These are phyloP conservation scores for Sciaenops ocellatus DNA, from an alignment of 2,797 vertebrate genomes.

Conservation along the genomic window DNA sequence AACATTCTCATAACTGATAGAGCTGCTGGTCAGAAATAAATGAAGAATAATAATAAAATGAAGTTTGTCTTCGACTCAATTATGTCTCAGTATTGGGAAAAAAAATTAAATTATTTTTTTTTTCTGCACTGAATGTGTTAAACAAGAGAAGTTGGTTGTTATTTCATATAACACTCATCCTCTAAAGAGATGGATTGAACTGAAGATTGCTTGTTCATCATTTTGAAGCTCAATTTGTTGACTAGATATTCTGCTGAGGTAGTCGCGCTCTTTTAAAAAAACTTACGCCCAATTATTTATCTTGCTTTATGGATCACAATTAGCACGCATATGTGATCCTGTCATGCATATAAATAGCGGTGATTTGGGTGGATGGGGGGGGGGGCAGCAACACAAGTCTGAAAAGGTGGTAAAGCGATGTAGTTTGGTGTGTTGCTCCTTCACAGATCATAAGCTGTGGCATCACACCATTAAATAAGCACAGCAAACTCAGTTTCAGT, in stretches of 20 bases:
- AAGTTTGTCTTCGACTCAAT: background rate
- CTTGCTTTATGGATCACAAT: background rate
- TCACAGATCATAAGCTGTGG: constrained; percentile 65
- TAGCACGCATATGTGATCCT: constrained; percentile 31
- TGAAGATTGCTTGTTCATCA: background rate
- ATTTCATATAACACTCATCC: background rate
- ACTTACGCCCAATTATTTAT: background rate
- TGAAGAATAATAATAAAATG: background rate
- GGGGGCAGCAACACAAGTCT: constrained; percentile 43
- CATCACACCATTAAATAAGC: constrained; percentile 64
- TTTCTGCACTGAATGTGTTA: background rate
- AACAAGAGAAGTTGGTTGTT: background rate
- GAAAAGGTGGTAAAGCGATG: constrained; percentile 46
- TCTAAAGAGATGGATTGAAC: background rate
- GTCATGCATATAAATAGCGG: constrained; percentile 48
- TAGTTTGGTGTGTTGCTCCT: constrained; percentile 51
- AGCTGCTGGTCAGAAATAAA: background rate
- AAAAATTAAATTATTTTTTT: too few relatives aligned
- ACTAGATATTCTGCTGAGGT: background rate
- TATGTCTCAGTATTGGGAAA: background rate
- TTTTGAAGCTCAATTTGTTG: background rate
- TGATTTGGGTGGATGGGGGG: constrained; percentile 45
- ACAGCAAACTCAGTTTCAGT: constrained; percentile 29
- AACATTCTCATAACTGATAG: background rate
- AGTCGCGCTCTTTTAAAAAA: background rate